These are phyloP conservation scores for Caenorhabditis brenneri DNA, from an alignment of 1,140 invertebrate genomes.

Conservation along the genomic window DNA sequence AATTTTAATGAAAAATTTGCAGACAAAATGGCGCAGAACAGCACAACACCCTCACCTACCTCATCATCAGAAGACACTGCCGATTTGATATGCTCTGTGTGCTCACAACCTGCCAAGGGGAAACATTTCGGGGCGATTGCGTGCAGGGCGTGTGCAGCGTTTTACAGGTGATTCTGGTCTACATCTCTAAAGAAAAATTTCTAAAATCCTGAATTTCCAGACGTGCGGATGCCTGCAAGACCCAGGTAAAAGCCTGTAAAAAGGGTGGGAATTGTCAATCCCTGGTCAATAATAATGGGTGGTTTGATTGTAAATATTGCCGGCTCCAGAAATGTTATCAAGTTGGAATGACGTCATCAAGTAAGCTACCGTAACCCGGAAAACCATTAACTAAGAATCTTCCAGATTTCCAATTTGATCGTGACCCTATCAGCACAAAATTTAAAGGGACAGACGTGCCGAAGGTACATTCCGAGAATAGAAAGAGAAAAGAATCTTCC, in stretches of 20 bases:
- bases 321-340: slow-evolving; percentile 6
- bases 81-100: background rate
- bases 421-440: background rate
- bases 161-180: background rate
- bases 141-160: background rate
- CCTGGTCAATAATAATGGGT: background rate
- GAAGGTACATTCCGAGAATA: background rate
- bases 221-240: background rate
- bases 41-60: background rate
- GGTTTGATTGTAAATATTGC: slow-evolving; percentile 19
- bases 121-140: background rate
- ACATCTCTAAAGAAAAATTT: background rate
- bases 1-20: no score
- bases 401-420: background rate
- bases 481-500: no score
- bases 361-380: background rate
- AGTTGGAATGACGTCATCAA: background rate
- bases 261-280: background rate
- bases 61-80: background rate
- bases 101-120: background rate
- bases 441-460: background rate
- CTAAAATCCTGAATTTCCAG: background rate
- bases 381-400: background rate
- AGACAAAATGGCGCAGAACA: background rate
- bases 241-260: background rate